Evolutionary conservation across 2,888 invertebrate genomes (phyloP).

Genomic region (Exocentrus adspersus): DNA sequence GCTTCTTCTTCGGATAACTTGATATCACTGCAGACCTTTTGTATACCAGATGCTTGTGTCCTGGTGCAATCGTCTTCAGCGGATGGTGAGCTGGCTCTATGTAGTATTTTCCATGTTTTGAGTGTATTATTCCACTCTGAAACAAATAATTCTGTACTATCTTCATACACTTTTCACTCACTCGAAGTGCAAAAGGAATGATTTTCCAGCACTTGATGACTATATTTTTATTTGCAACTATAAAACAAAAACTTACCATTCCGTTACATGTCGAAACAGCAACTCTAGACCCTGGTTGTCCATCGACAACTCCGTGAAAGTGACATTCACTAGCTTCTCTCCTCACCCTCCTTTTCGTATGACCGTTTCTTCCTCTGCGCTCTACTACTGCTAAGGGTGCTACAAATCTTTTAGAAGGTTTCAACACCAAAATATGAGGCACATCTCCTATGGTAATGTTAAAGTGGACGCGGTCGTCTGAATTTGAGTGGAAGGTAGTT

Average conservation of each 20-base stretch:
- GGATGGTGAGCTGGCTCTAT: conserved; percentile 76
- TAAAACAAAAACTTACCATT: conserved; percentile 77
- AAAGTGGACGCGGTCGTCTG: conserved; percentile 65
- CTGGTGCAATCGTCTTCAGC: conserved; percentile 57
- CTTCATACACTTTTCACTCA: too few species aligned
- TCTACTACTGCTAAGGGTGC: conserved; percentile 79
- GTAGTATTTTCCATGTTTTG: conserved; percentile 75
- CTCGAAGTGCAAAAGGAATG: conserved; percentile 24
- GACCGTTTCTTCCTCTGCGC: conserved; percentile 68
- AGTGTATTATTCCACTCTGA: conserved; percentile 76
- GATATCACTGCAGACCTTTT: conserved; percentile 72
- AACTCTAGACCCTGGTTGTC: conserved; percentile 75
- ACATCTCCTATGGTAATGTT: conserved; percentile 62
- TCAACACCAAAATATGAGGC: conserved; percentile 60
- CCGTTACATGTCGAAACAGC: conserved; percentile 86
- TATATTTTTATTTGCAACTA: too few species aligned
- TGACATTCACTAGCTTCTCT: conserved; percentile 74
- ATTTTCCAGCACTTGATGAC: background rate
- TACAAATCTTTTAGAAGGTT: conserved; percentile 73
- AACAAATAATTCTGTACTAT: conserved; percentile 39
- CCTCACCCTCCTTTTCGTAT: conserved; percentile 67
- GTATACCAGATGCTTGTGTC: conserved; percentile 75
- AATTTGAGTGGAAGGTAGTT: conserved; percentile 67
- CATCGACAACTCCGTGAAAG: conserved; percentile 79
- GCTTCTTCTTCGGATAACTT: conserved; percentile 57